These are phyloP conservation scores for Ypsolopha sequella DNA, from an alignment of 2,888 invertebrate genomes.

Conservation along the genomic window DNA sequence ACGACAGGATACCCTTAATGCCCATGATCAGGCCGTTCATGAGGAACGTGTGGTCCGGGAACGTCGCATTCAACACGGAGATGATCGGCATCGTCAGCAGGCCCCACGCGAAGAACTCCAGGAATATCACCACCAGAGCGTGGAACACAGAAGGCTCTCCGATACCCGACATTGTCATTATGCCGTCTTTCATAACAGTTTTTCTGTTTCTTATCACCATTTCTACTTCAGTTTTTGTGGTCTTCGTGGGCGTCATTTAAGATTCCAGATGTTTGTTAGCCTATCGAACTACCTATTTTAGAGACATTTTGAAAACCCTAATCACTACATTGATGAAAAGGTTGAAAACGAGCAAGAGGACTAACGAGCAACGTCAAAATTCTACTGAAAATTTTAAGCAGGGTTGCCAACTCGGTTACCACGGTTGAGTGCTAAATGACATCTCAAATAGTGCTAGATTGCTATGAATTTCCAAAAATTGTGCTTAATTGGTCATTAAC, in stretches of 20 bases:
- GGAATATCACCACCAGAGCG: constrained; percentile 98
- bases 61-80: constrained; percentile 93
- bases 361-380: constrained; percentile 50
- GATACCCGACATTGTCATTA: constrained; percentile 89
- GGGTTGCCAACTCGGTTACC: no score
- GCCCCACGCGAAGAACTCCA: constrained; percentile 99
- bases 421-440: no score
- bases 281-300: constrained; percentile 54
- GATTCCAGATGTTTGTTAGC: constrained; percentile 37
- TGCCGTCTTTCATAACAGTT: constrained; percentile 89
- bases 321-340: constrained; percentile 46
- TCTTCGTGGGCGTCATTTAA: constrained; percentile 80
- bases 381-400: constrained; percentile 62
- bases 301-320: constrained; percentile 51
- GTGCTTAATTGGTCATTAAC: no score
- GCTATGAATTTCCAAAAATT: no score
- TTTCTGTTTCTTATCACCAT: constrained; percentile 90
- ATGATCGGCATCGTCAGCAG: constrained; percentile 98
- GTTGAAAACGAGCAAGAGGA: constrained; percentile 38
- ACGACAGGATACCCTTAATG: constrained; percentile 97
- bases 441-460: no score
- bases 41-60: constrained; percentile 98
- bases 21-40: constrained; percentile 99
- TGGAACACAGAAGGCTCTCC: constrained; percentile 98
- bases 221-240: constrained; percentile 87